Conservation (phyloP, 2,113 vertebrate genomes). For the Odocoileus virginianus region DNA sequence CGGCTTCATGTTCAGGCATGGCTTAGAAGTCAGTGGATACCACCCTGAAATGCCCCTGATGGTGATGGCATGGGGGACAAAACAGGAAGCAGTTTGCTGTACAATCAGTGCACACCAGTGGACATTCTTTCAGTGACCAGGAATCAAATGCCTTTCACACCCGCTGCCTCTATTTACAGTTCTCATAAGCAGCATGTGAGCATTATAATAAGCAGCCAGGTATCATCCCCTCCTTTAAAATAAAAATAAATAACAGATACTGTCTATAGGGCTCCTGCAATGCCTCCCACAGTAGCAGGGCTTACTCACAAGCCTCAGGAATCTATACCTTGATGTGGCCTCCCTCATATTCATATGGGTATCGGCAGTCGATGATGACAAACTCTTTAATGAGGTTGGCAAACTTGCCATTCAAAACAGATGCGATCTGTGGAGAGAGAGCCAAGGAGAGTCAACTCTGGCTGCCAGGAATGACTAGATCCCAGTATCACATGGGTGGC, state of each 20-base stretch:
- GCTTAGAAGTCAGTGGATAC: not conserved
- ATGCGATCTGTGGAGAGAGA: constrained; percentile 84
- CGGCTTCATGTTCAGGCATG: not conserved
- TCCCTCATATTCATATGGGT: constrained; percentile 96
- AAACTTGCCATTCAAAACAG: constrained; percentile 87
- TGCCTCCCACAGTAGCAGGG: not conserved
- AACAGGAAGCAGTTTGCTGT: not conserved
- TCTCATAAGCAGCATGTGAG: not conserved
- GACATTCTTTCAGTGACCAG: not conserved
- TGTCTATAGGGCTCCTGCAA: not conserved
- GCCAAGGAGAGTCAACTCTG: not conserved
- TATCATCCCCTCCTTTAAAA: not conserved
- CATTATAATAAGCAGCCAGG: not conserved
- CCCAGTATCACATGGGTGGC: not conserved
- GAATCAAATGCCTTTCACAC: not conserved
- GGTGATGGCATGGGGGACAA: not conserved
- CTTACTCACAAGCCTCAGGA: not conserved
- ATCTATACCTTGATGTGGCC: constrained; percentile 93
- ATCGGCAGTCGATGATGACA: constrained; percentile 94
- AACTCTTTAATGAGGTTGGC: constrained; percentile 85
- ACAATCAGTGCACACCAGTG: no score
- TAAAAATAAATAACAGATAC: not conserved
- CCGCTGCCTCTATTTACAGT: not conserved
- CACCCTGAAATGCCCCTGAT: not conserved
- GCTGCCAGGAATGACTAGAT: not conserved